These are phyloP conservation scores for Pinna nobilis DNA, from an alignment of 1,140 invertebrate genomes.

Conservation along the genomic window DNA sequence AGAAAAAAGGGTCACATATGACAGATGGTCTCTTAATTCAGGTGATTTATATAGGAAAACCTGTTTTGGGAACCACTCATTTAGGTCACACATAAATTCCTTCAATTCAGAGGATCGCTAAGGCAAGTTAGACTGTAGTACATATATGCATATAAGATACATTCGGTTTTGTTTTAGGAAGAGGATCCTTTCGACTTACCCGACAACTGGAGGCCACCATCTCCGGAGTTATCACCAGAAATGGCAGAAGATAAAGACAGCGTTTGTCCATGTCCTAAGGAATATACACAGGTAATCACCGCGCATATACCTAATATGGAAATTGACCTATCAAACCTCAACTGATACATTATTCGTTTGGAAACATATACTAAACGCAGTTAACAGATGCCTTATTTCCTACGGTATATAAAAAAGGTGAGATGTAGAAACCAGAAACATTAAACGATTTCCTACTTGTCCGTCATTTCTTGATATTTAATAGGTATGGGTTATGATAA, in stretches of 20 bases:
- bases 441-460: no score
- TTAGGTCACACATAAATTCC: no score
- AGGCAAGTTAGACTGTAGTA: neutral
- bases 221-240: slow-evolving; percentile 46
- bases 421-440: no score
- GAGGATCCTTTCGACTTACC: slow-evolving; percentile 49
- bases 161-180: slow-evolving; percentile 44
- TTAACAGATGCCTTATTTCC: no score
- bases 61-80: no score
- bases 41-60: no score
- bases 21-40: no score
- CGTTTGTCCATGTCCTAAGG: slow-evolving; percentile 53
- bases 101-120: no score
- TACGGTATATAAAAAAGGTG: no score
- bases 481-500: no score
- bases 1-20: neutral
- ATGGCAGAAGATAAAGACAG: slow-evolving; percentile 41
- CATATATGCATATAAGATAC: neutral
- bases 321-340: neutral
- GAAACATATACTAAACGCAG: no score
- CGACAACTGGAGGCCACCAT: slow-evolving; percentile 52
- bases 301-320: neutral
- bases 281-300: slow-evolving; percentile 35
- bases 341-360: neutral
- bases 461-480: no score